A percentile compares a stretch with the other conserved stretches of the same genome.
Conservation (phyloP, 2,113 vertebrate species). For the Lanius ludovicianus region DNA sequence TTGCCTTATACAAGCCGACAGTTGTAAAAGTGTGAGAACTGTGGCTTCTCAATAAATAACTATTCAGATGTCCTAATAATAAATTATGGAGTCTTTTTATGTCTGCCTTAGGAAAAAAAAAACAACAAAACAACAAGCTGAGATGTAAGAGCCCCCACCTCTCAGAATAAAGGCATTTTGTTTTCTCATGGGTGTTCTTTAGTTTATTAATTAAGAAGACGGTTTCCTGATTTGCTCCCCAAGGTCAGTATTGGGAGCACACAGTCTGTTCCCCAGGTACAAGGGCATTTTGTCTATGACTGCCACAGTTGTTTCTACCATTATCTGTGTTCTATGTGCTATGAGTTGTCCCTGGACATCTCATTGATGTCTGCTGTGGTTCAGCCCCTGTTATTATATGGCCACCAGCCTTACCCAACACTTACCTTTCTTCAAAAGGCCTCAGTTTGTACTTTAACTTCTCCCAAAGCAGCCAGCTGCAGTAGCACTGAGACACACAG, state of each 20-base stretch:
- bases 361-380: neutral
- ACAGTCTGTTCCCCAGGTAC: neutral
- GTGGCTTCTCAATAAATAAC: constrained; percentile 89
- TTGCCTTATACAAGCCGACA: constrained; percentile 90
- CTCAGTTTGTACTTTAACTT: neutral
- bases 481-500: neutral
- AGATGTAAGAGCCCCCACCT: constrained; percentile 56
- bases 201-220: constrained; percentile 59
- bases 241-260: neutral
- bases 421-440: neutral
- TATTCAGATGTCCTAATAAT: constrained; percentile 78
- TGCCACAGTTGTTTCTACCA: neutral
- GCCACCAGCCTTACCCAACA: neutral
- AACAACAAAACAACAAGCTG: neutral
- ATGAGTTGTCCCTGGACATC: neutral
- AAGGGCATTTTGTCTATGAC: neutral
- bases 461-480: neutral
- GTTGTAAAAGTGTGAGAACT: constrained; percentile 97
- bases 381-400: neutral
- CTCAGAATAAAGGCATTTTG: constrained; percentile 70
- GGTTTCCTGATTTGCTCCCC: neutral
- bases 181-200: constrained; percentile 64
- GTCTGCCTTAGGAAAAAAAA: constrained; percentile 52
- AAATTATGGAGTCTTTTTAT: constrained; percentile 64
- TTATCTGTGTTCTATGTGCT: neutral